phyloP scores from a whole-genome alignment of 30 jellyfish, hydroid and myxozoan genomes.

The Mastigias papua region DNA sequence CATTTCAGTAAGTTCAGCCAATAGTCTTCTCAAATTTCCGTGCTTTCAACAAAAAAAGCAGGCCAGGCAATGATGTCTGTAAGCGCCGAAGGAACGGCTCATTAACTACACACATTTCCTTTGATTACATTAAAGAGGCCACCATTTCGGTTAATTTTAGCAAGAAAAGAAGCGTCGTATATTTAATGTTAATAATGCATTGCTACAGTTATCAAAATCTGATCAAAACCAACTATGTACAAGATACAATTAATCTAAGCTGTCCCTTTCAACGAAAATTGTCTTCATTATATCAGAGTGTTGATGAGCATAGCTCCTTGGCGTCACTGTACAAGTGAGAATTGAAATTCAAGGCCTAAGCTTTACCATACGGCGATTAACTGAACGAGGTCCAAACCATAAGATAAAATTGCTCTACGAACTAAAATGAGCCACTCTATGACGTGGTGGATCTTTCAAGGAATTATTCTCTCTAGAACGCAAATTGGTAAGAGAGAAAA shows the following conservation, averaged over 20 bases:
- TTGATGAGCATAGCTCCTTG: not conserved
- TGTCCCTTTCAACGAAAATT: not conserved
- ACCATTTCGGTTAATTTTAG: not conserved
- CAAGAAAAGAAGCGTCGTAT: not conserved
- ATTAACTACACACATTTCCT: not conserved
- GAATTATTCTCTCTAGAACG: not conserved
- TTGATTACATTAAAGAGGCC: not conserved
- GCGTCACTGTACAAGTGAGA: not conserved
- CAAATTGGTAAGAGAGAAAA: not conserved
- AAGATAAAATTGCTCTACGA: not conserved
- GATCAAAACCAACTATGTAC: constrained; percentile 7
- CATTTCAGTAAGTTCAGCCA: not conserved
- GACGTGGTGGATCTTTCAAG: not conserved
- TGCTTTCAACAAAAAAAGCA: not conserved
- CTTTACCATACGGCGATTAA: not conserved
- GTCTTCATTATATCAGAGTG: not conserved
- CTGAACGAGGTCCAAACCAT: not conserved
- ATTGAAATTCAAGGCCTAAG: not conserved
- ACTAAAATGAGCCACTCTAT: not conserved
- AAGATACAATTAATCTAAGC: not conserved
- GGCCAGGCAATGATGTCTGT: too few species aligned
- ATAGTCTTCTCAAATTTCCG: not conserved
- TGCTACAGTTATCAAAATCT: constrained; percentile 6
- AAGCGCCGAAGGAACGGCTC: too few species aligned
- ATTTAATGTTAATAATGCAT: not conserved